Conservation (phyloP, 2,113 vertebrate genomes). For the Melanerpes formicivorus region DNA sequence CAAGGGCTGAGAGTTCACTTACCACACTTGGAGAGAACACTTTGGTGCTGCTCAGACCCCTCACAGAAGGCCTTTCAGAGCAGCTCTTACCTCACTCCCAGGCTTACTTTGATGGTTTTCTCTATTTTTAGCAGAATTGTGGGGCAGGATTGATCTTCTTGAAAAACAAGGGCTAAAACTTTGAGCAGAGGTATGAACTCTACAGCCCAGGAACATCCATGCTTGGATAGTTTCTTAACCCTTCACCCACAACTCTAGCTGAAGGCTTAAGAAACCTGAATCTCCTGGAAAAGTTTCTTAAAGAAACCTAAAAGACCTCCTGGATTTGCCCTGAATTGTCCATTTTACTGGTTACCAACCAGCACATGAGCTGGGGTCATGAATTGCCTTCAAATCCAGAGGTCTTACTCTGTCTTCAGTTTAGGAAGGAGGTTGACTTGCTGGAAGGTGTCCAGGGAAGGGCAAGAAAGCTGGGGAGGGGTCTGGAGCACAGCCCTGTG, state of each 20-base stretch:
- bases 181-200: background rate
- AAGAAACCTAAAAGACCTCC: background rate
- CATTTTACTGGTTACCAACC: background rate
- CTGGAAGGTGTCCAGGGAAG: too few species aligned
- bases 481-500: too few species aligned
- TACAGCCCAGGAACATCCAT: background rate
- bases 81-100: background rate
- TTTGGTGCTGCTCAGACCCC: too few species aligned
- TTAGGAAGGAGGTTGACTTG: too few species aligned
- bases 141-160: background rate
- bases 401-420: background rate
- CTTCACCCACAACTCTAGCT: background rate
- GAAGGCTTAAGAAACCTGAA: too few species aligned
- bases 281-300: too few species aligned
- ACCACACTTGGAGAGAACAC: too few species aligned
- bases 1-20: too few species aligned
- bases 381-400: background rate
- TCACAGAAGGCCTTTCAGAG: background rate
- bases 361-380: background rate
- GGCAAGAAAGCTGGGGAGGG: too few species aligned
- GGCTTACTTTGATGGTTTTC: background rate
- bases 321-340: background rate
- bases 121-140: background rate
- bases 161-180: background rate
- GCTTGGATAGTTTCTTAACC: background rate